Base-by-base conservation (phyloP, 2,888 invertebrate genomes). In the Drosophila melanosoma region DNA sequence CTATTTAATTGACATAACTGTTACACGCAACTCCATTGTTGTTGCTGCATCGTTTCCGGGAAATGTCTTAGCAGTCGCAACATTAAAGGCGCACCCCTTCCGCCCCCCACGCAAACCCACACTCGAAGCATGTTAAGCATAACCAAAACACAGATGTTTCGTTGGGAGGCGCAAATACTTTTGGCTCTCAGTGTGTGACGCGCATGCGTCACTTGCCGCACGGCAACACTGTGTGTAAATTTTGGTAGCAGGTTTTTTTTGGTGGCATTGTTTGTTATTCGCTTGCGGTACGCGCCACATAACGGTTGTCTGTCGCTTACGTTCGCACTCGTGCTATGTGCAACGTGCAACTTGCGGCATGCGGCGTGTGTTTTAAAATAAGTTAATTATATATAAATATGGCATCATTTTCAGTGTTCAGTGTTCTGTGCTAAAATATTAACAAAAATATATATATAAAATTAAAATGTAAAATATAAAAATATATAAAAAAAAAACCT, bases 101-200 rank as follows among this genome's bases (percentile, higher is more conserved):
- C 38, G 33, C 42, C 49, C 15, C 26, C 12, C 26, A 20, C 4
- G 12, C 33, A 17, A 15, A 38, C 20, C 2, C n/a, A 8, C 23
- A 10, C 17, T 33, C 20, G 29, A 20, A 48, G 33, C 12, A 38
- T n/a, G 32, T 8, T 45, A 63, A 80, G 76, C 81, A 83, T 82
- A 89, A 89, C 87, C 87, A 90, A 90, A 87, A 81, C 88, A 88
- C 92, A 91, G 83, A 87, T 91, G 91, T 88, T 88, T 83, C 75
- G 62, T 66, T 68, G 76, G 81, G 74, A 80, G 80, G 74, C 61
- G 29, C 23, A 45, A 58, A 23, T 45, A 53, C 53, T 23, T 32
- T 59, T 33, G 26, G 15, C 58, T 53, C 69, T 73, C 68, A 54
- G 11, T 45, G 36, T 45, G 6, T 12, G 6, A 10, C 45, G 79